phyloP scores from a whole-genome alignment of 2,888 invertebrate genomes.

The Catocala fraxini region DNA sequence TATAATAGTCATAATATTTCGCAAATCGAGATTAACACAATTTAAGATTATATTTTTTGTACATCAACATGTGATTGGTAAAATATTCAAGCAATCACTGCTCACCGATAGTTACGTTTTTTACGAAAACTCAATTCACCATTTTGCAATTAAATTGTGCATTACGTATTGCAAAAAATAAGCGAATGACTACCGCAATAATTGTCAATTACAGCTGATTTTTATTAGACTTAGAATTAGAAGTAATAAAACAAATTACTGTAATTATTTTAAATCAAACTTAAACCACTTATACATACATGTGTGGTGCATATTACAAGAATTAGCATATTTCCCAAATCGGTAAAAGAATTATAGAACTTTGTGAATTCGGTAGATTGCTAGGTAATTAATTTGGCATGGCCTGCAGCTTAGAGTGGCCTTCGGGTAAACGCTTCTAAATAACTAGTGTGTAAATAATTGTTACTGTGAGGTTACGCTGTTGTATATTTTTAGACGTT shows the following conservation, averaged over 20 bases:
- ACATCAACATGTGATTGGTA: slow-evolving; percentile 3
- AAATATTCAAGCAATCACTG: slow-evolving; percentile 5
- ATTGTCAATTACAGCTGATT: slow-evolving; percentile 19
- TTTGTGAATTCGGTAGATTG: slow-evolving; percentile 6
- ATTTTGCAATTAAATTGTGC: slow-evolving; percentile 17
- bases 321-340: slow-evolving; percentile 21
- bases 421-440: slow-evolving; percentile 10
- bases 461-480: neutral
- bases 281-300: slow-evolving; percentile 11
- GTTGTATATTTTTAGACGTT: neutral
- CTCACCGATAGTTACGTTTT: slow-evolving; percentile 7
- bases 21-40: neutral
- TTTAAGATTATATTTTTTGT: neutral
- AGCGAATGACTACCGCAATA: slow-evolving; percentile 14
- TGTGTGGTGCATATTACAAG: slow-evolving; percentile 18
- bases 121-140: slow-evolving; percentile 11
- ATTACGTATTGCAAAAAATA: slow-evolving; percentile 18
- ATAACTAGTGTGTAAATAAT: neutral
- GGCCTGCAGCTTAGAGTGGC: slow-evolving; percentile 18
- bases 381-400: slow-evolving; percentile 17
- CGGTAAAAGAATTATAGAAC: slow-evolving; percentile 6
- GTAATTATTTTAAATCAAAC: slow-evolving; percentile 17
- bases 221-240: slow-evolving; percentile 25
- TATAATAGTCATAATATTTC: neutral
- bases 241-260: slow-evolving; percentile 27